Percentiles rank a stretch among this genome's conserved stretches.
Evolutionary conservation across 1,140 invertebrate genomes (phyloP).

Genomic region (Melitaea cinxia): DNA sequence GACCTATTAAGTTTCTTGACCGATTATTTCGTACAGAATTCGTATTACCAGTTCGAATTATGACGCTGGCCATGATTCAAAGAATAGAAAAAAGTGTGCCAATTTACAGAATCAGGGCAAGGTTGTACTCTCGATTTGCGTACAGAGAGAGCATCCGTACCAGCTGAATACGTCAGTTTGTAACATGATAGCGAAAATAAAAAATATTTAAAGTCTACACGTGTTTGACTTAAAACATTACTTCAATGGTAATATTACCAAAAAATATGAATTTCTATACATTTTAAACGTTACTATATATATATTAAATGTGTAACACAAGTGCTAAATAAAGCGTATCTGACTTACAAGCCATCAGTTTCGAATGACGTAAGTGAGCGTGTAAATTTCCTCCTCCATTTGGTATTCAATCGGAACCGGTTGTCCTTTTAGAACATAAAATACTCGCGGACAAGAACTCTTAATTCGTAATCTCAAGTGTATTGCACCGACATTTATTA

Average conservation of each 20-base stretch:
- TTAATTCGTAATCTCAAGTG: slow-evolving; percentile 56
- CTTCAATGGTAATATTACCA: no score
- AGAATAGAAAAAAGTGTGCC: slow-evolving; percentile 77
- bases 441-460: slow-evolving; percentile 22
- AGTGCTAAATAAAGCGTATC: background rate
- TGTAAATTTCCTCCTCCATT: slow-evolving; percentile 36
- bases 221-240: no score
- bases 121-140: slow-evolving; percentile 66
- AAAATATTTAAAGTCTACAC: background rate
- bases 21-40: background rate
- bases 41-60: slow-evolving; percentile 23
- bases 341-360: slow-evolving; percentile 6
- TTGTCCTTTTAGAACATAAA: slow-evolving; percentile 35
- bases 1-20: background rate
- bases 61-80: slow-evolving; percentile 63
- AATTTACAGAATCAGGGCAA: slow-evolving; percentile 74
- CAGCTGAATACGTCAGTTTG: slow-evolving; percentile 23
- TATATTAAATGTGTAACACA: background rate
- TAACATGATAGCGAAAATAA: slow-evolving; percentile 36
- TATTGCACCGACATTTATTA: slow-evolving; percentile 69
- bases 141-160: slow-evolving; percentile 31
- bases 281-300: background rate
- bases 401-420: slow-evolving; percentile 36
- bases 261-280: no score
- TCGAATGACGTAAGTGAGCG: slow-evolving; percentile 37